These are phyloP conservation scores for Lacerta bilineata DNA, from an alignment of 2,797 vertebrate genomes.

Conservation along the genomic window DNA sequence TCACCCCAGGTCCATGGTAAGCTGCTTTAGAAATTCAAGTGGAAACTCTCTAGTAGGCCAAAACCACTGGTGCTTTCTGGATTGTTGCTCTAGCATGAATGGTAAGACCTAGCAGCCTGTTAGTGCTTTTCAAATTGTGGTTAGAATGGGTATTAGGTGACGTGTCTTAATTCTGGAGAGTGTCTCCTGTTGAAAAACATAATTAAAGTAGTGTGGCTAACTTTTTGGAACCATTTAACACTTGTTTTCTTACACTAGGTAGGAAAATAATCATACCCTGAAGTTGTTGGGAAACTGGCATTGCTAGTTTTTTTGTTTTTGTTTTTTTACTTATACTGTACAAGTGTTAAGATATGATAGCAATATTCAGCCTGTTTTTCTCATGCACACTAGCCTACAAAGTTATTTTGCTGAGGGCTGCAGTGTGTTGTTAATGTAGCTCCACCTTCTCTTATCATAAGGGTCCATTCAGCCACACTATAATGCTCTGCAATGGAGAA, in stretches of 20 bases:
- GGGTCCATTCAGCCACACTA: neutral
- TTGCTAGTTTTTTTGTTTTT: no score
- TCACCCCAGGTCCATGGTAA: neutral
- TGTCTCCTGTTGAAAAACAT: neutral
- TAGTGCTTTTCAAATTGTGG: neutral
- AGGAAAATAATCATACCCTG: neutral
- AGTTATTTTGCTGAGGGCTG: neutral
- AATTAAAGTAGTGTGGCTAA: neutral
- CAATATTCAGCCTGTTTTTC: neutral
- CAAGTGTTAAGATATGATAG: neutral
- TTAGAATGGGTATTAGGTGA: neutral
- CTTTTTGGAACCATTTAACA: neutral
- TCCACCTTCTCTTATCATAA: neutral
- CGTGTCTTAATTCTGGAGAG: neutral
- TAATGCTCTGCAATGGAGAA: no score
- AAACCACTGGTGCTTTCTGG: neutral
- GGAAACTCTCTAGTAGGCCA: neutral
- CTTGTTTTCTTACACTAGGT: neutral
- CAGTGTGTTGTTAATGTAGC: neutral
- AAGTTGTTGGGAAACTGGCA: neutral
- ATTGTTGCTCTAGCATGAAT: neutral
- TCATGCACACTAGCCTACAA: neutral
- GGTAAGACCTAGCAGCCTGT: neutral
- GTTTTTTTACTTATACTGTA: neutral
- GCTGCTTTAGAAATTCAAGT: neutral